Percentiles rank a stretch among this genome's conserved stretches.
Evolutionary conservation across 2,888 invertebrate genomes (phyloP).

Genomic region (Ormyrus nitidulus): DNA sequence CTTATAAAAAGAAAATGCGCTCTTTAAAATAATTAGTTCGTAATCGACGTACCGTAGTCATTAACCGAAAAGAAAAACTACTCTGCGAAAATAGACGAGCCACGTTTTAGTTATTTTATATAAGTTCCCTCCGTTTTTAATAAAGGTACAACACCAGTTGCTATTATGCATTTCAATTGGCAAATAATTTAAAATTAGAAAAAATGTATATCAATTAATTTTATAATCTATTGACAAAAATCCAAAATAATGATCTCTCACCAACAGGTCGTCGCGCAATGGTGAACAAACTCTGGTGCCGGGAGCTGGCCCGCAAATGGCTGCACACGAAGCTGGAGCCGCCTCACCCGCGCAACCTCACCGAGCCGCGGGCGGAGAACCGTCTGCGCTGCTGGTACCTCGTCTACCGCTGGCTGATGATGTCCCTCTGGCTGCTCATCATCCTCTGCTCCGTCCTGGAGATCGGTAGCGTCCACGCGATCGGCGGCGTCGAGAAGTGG

Average conservation of each 20-base stretch:
- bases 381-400: slow-evolving; percentile 70
- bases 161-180: too few species aligned
- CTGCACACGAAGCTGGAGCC: slow-evolving; percentile 63
- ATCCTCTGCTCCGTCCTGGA: slow-evolving; percentile 74
- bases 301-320: slow-evolving; percentile 68
- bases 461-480: slow-evolving; percentile 65
- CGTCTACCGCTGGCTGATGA: slow-evolving; percentile 78
- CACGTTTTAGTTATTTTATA: too few species aligned
- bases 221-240: background rate
- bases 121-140: too few species aligned
- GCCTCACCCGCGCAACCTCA: slow-evolving; percentile 65
- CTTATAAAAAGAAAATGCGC: too few species aligned
- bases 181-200: too few species aligned
- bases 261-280: slow-evolving; percentile 71
- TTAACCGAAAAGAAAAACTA: too few species aligned
- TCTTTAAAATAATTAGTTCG: too few species aligned
- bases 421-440: slow-evolving; percentile 76
- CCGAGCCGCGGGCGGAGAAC: slow-evolving; percentile 66
- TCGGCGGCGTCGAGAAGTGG: slow-evolving; percentile 77
- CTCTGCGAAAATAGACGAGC: too few species aligned
- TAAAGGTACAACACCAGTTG: too few species aligned
- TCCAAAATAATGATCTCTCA: background rate
- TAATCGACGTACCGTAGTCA: too few species aligned
- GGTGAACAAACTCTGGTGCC: slow-evolving; percentile 73
- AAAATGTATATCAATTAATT: too few species aligned